Evolutionary conservation across 2,113 vertebrate genomes (phyloP), one percentile per base, ranked within the genome.

Genomic region (Macquaria australasica): DNA sequence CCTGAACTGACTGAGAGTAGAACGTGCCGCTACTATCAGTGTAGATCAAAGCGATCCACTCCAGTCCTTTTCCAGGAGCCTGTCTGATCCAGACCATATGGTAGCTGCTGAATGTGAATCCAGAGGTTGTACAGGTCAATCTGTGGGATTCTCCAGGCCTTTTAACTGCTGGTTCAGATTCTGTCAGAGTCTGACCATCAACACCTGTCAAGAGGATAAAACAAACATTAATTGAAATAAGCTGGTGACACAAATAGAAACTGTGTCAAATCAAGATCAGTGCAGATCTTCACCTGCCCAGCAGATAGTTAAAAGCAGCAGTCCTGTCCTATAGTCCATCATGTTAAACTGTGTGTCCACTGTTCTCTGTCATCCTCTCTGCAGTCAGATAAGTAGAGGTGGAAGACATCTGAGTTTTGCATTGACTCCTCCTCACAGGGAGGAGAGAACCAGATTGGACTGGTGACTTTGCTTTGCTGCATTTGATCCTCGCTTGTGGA

Each of bases 311-410:
- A 84, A 37, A 15, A 89, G 55, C 79, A 88, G 71, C 72, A 80
- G 75, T 79, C 69, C 74, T 74, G 67, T 77, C 73, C 5, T 83
- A 37, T 21, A 77, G 53, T 83, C 83, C 83, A 86, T 86, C 80
- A 72, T 86, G 79, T 80, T 62, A 15, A 67, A 83, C 75, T 86
- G 60, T 77, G 74, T 74, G 67, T 73, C 71, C 72, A 76, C 83
- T 1, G 67, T 77, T 20, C 23, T 82, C 51, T 77, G 72, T 72
- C 60, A 1, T 62, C 48, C 66, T 78, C 73, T 83, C 43, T 85
- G 34, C 55, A 64, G 28, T 73, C 70, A 83, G 16, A 45, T 68
- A 83, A 78, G 48, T 81, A 81, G 58, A 83, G 62, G 25, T 31
- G 74, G 78, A 67, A 67, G 41, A 5, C 56, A 31, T 18, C 20